A percentile compares a stretch with the other conserved stretches of the same genome.
Conservation (phyloP, 2,113 vertebrate species). For the Gallinago paraguaiae region DNA sequence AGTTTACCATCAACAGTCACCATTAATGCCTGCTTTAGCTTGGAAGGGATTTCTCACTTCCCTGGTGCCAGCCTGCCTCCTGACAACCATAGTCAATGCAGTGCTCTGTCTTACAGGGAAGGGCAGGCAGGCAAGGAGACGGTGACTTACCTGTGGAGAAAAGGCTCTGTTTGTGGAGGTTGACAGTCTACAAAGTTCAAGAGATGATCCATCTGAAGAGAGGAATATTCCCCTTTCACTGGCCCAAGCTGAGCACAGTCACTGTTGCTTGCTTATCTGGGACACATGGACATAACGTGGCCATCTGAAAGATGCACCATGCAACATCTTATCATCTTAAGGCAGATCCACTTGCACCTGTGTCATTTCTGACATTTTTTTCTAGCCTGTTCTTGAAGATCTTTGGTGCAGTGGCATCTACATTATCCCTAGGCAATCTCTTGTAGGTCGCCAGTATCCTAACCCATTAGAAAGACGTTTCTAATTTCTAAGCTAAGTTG, state of each 20-base stretch:
- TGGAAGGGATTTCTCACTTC: background rate
- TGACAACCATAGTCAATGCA: background rate
- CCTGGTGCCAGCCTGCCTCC: background rate
- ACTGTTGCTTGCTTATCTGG: background rate
- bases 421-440: background rate
- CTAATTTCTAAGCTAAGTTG: background rate
- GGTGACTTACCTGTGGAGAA: background rate
- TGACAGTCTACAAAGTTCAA: background rate
- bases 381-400: background rate
- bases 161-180: background rate
- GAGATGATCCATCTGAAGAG: background rate
- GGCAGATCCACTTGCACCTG: background rate
- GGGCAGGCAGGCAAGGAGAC: background rate
- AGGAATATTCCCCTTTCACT: background rate
- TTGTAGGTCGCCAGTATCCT: background rate
- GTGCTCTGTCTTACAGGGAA: background rate
- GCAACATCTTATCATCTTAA: background rate
- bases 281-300: background rate
- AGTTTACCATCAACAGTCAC: background rate
- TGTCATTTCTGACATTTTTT: background rate
- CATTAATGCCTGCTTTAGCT: background rate
- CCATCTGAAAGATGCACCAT: background rate
- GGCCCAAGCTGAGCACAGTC: background rate
- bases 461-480: background rate
- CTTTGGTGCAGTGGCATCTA: background rate